Evolutionary conservation across 2,888 invertebrate species (phyloP), one percentile per base, ranked within the genome.

Genomic region (Temnothorax ravouxi): DNA sequence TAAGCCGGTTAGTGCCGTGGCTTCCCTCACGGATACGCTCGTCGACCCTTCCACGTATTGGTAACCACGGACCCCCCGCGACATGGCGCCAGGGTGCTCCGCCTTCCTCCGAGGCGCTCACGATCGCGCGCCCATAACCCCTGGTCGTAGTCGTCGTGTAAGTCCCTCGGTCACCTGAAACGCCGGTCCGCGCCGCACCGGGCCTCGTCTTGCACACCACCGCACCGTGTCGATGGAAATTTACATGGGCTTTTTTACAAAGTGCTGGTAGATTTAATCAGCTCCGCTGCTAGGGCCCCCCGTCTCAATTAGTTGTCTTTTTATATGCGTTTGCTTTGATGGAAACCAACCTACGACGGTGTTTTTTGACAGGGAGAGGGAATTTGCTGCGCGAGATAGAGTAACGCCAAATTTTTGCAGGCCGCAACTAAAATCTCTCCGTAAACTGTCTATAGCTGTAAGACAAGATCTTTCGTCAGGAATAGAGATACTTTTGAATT

Each of bases 1-100:
- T 41, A 81, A 61, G 64, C 41, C 47, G 79, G 79, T 69, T 79
- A 75, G 61, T 41, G 29, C 52, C 62, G 71, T 50, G 38, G 44
- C 62, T 75, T 74, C 74, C 15, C 75, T 81, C 88, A 84, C 83
- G 75, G 77, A 81, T 71, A 9, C n/a, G 9, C 15, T 29, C 59
- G 50, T 38, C 54, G 6, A 66, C 5, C 52, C 38, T 66, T 50
- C 34, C n/a, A 21, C 50, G 88, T 86, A 74, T 86, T 82, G 87
- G 86, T 88, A 81, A 69, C 77, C 69, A 82, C 83, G 92, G 95
- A 94, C 95, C 95, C 95, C 94, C 95, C 94, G 94, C 94, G 94
- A 94, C 92, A 94, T 94, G 95, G 95, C 95, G 95, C 94, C 95
- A 94, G 91, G 90, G 92, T 94, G 94, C 95, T 93, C 94, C 95